Evolutionary conservation across 2,888 invertebrate genomes (phyloP), one percentile per base, ranked within the genome.

Genomic region (Beris morrisii): DNA sequence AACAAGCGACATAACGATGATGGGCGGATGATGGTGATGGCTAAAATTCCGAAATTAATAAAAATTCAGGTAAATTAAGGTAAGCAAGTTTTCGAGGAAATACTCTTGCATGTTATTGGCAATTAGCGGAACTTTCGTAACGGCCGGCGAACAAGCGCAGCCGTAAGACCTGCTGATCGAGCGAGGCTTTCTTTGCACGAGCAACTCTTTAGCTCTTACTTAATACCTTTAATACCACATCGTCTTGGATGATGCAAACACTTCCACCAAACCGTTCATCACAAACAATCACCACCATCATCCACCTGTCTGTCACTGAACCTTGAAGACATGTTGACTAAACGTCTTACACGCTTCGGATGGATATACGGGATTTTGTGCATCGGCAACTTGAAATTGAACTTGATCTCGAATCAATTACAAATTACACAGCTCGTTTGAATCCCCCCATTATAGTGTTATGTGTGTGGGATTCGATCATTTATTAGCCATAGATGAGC

Each of bases 311-410:
- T 38, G 38, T 38, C 38, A 38, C 38, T 38, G 38, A 38, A 38
- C 38, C 38, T 38, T 38, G 38, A 38, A 9, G 38, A 38, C 22
- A 22, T 38, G 38, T 9, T 38, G 7, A 38, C 2, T 22, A 22
- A 22, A 22, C 22, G 22, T 22, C 22, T 22, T 22, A 3, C 38
- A 38, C 9, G 38, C 38, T 38, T 1, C 38, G 9, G 5, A 38
- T 38, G 38, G 38, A 38, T 38, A 9, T 7, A 9, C 5, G 5
- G 1, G 38, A 9, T 38, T 9, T 38, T 38, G 9, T 38, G 38
- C 38, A 58, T 44, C 45, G 58, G 30, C 15, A 58, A 58, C 46
- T 58, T 46, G 45, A 58, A 58, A 58, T 58, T 58, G 58, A 58
- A 58, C 58, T 58, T 58, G 58, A 58, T 58, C 58, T 58, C 28